Percentiles rank a stretch among this genome's conserved stretches.
Conservation (phyloP, 2,113 vertebrate species). For the Phylloscopus trochilus region DNA sequence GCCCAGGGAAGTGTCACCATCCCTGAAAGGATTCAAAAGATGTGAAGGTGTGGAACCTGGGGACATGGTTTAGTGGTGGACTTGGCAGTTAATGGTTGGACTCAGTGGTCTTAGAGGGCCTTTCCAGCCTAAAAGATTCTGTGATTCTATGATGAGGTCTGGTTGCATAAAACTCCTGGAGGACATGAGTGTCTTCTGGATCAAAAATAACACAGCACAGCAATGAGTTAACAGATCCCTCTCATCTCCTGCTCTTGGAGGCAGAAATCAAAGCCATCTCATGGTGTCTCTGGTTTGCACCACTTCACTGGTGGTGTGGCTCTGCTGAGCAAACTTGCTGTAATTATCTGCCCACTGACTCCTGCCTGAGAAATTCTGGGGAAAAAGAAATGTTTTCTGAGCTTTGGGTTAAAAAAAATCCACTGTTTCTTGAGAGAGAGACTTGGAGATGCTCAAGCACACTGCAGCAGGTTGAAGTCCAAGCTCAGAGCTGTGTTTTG, state of each 20-base stretch:
- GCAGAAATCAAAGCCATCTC: background rate
- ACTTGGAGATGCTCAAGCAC: background rate
- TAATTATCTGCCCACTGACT: background rate
- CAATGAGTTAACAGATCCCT: background rate
- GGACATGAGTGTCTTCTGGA: background rate
- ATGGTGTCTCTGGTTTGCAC: rapidly evolving
- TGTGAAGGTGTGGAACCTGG: background rate
- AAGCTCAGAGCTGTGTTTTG: background rate
- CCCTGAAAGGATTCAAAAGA: background rate
- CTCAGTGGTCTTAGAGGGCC: background rate
- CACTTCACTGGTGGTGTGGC: background rate
- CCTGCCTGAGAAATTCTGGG: background rate
- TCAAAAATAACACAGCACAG: background rate
- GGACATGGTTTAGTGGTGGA: background rate
- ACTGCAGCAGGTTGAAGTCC: background rate
- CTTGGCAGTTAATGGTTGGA: background rate
- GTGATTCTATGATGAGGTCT: background rate
- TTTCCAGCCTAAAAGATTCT: background rate
- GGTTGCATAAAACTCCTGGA: background rate
- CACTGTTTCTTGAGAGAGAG: background rate
- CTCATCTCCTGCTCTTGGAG: background rate
- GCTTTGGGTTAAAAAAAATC: background rate
- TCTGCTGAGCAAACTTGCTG: background rate
- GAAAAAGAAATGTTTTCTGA: background rate
- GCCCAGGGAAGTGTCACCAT: background rate